Evolutionary conservation across 2,888 invertebrate genomes (phyloP).

Genomic region (Eulithis prunata): DNA sequence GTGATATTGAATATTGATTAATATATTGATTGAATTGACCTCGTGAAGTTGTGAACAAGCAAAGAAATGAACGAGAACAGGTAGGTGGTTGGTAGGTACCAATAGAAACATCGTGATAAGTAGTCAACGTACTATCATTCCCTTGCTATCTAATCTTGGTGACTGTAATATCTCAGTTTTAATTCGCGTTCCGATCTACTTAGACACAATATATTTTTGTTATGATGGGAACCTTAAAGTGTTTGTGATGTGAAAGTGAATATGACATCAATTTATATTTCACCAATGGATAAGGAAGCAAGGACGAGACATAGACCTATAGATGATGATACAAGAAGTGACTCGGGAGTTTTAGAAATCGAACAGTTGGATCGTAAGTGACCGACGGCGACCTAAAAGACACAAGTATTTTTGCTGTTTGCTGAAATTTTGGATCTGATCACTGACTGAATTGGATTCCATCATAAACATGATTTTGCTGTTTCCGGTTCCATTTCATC

Average conservation of each 20-base stretch:
- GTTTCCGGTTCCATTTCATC: no score
- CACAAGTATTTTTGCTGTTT: constrained; percentile 3
- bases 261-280: constrained; percentile 33
- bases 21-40: constrained; percentile 31
- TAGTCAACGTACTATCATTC: constrained; percentile 60
- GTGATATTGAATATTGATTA: background rate
- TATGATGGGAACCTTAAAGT: constrained; percentile 46
- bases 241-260: constrained; percentile 46
- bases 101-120: constrained; percentile 69
- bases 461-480: no score
- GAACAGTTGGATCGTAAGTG: constrained; percentile 63
- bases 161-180: constrained; percentile 75
- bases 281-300: constrained; percentile 65
- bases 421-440: background rate
- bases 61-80: constrained; percentile 50
- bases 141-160: constrained; percentile 72
- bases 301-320: constrained; percentile 69
- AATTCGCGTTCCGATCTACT: constrained; percentile 62
- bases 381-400: background rate
- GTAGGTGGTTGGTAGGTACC: constrained; percentile 42
- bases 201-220: constrained; percentile 54
- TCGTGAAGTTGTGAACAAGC: constrained; percentile 48
- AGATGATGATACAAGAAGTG: constrained; percentile 76
- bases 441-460: no score
- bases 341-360: constrained; percentile 67